These are phyloP conservation scores for Chiroxiphia lanceolata DNA, from an alignment of 2,797 vertebrate genomes.

Conservation along the genomic window DNA sequence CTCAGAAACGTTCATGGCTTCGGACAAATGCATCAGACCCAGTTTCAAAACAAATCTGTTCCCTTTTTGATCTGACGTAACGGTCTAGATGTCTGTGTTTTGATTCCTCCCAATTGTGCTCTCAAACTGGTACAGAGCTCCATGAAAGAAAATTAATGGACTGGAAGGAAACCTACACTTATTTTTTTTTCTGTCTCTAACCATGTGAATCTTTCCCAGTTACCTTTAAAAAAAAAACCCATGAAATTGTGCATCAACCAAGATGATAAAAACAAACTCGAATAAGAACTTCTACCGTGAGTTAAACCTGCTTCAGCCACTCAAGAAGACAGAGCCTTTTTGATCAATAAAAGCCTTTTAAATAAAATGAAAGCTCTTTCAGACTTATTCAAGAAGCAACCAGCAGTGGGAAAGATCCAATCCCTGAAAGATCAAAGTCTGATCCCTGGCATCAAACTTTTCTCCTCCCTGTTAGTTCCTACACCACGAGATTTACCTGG, in stretches of 20 bases:
- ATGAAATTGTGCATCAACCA: neutral
- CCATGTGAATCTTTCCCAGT: neutral
- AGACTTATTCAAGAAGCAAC: neutral
- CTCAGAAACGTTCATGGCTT: neutral
- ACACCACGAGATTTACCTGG: neutral
- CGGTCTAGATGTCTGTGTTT: neutral
- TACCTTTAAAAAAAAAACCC: neutral
- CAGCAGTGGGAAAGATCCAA: neutral
- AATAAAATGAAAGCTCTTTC: neutral
- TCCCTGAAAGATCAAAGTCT: neutral
- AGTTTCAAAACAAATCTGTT: neutral
- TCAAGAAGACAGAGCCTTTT: neutral
- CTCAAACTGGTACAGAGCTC: slow-evolving; percentile 6
- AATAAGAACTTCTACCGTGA: neutral
- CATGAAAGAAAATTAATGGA: slow-evolving; percentile 7
- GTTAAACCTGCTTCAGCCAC: neutral
- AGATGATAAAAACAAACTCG: neutral
- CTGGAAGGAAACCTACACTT: neutral
- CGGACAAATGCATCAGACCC: neutral
- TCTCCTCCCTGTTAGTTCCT: neutral
- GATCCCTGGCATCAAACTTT: neutral
- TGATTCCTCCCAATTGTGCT: neutral
- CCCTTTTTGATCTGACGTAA: neutral
- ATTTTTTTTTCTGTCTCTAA: neutral
- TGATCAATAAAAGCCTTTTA: neutral